Conservation (phyloP, 2,888 invertebrate genomes). For the Polymixis lichenea region DNA sequence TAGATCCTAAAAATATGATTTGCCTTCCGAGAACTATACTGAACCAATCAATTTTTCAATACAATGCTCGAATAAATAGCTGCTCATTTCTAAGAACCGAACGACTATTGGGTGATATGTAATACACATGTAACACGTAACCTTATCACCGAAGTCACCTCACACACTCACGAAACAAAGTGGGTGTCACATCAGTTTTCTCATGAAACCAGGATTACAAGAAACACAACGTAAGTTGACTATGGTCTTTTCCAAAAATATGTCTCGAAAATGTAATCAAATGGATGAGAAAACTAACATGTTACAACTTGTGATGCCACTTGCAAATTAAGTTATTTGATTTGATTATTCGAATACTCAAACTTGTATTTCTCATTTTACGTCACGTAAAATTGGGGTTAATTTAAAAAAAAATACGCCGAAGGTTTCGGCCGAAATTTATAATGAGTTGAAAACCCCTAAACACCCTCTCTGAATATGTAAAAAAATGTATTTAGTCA, state of each 20-base stretch:
- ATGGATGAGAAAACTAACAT: neutral
- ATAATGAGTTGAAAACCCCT: too few species aligned
- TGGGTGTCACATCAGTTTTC: constrained; percentile 16
- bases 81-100: neutral
- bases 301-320: too few species aligned
- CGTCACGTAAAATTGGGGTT: too few species aligned
- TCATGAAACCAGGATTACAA: neutral
- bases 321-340: neutral
- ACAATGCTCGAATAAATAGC: too few species aligned
- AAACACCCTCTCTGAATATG: too few species aligned
- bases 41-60: neutral
- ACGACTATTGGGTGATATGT: neutral
- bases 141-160: neutral
- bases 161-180: neutral
- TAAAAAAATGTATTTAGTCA: neutral
- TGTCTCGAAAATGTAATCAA: neutral
- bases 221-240: neutral
- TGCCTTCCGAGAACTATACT: neutral
- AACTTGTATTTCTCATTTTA: neutral
- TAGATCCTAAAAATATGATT: neutral
- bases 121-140: neutral
- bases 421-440: too few species aligned
- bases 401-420: too few species aligned
- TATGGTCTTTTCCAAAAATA: neutral
- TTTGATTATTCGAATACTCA: neutral